Evolutionary conservation across 2,797 vertebrate species (phyloP), one percentile per base, ranked within the genome.

Genomic region (Capromys pilorides): DNA sequence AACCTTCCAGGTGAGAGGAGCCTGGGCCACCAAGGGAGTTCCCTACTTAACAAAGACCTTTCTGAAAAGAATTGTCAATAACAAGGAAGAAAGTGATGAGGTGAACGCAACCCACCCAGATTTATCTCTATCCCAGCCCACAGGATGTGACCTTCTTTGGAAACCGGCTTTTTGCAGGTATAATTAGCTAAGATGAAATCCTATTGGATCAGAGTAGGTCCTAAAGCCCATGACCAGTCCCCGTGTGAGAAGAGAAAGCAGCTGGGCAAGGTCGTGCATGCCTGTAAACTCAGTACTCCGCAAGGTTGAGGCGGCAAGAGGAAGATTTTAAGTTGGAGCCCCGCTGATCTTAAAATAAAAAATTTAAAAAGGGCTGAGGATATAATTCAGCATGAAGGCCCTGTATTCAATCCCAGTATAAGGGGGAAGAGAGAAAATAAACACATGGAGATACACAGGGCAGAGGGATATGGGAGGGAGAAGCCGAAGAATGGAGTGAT

Each of bases 401-500:
- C 26, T 49, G 41, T 14, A 41, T 77, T 77, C 26, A 49, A 14
- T 77, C 41, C 41, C 26, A 49, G 26, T 49, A 49, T 26, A 7
- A 61, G 10, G 41, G 41, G 12, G 1, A 18, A 31, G 12, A 71
- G 45, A 54, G 41, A 31, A 49, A 31, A 41, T 6, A 39, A 33
- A 8, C 6, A 24, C 2, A 21, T 33, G 36, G 67, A 62, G 45
- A 31, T 69, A 36, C 62, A 24, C 3, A 12, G 67, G 12, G 22
- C 39, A 69, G 75, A 31, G 3, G 31, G 28, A 57, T 49, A 1
- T 0, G 6, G 57, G 51, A 11, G 26, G 75, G n/a, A 0, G 9
- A 14, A 24, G 62, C 31, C 5, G 8, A 66, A 79, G 36, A n/a
- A 5, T 0, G 5, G 4, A 24, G 31, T 1, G 31, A 51, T 16